Conservation (phyloP, 2,888 invertebrate species). For the Aplocera efformata region DNA sequence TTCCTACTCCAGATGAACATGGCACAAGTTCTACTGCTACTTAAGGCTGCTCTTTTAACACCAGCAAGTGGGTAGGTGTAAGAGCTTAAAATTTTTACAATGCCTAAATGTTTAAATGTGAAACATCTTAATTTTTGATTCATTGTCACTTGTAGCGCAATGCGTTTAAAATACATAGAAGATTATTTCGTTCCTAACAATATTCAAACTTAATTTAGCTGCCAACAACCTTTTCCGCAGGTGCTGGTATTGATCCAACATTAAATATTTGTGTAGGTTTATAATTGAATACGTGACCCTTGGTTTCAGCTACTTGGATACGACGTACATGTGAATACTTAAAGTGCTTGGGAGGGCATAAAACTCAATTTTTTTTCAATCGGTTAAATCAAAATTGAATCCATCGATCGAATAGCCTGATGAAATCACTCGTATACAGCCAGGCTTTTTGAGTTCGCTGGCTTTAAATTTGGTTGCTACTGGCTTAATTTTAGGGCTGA, state of each 20-base stretch:
- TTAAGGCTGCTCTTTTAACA: no score
- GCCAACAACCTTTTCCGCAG: slow-evolving; percentile 14
- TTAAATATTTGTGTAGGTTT: slow-evolving; percentile 20
- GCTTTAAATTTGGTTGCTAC: not conserved
- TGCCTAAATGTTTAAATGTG: no score
- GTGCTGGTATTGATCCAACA: slow-evolving; percentile 16
- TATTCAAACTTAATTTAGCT: slow-evolving; percentile 7
- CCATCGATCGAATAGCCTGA: not conserved
- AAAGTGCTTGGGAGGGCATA: slow-evolving; percentile 10
- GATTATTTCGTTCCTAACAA: no score
- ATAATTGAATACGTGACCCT: slow-evolving; percentile 22
- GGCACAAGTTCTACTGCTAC: no score
- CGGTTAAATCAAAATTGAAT: slow-evolving; percentile 11
- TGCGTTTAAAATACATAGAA: no score
- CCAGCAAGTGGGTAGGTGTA: no score
- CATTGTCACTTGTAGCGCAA: no score
- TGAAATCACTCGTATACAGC: not conserved
- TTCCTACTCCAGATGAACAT: no score
- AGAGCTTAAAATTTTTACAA: no score
- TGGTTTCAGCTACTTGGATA: slow-evolving; percentile 9
- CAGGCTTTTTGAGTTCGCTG: not conserved
- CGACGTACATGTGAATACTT: slow-evolving; percentile 13
- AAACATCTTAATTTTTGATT: no score
- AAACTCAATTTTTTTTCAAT: slow-evolving; percentile 9
- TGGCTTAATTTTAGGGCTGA: no score